Base-by-base conservation (phyloP, 1,140 invertebrate genomes). In the Hypsibius dujardini region DNA sequence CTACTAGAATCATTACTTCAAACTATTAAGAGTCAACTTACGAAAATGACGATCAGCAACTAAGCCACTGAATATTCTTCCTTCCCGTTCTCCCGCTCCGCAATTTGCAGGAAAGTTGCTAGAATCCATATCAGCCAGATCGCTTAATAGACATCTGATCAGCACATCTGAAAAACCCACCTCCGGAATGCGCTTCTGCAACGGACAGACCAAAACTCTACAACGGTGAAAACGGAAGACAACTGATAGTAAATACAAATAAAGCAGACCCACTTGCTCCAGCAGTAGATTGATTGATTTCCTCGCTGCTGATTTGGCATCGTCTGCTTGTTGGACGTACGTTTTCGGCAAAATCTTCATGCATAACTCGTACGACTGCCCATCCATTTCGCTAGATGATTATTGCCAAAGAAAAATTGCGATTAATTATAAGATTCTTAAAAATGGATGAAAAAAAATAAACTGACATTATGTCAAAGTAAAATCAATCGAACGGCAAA, bases 1-100 rank as follows among this genome's bases (percentile, higher is more conserved):
- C 28, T 28, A 28, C 28, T 28, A 28, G 28, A 28, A 28, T 28
- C 28, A 28, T 28, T 28, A 28, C 28, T 28, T 28, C 28, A 28
- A 28, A 28, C 28, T 28, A 28, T 28, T 28, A 28, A 28, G 28
- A 28, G 28, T 28, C 28, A 28, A 28, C 28, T 28, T 83, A 70
- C 86, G 74, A 75, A 79, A 87, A 75, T 90, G 86, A 70, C 87
- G 79, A 70, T 82, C 81, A 12, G 82, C 81, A 1, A 90, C 88
- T 47, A 90, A 80, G 72, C 80, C 83, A 76, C 77, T 71, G 85
- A 86, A 71, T 80, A 83, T 75, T 72, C 88, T 80, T 15, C 85
- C 87, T 78, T 91, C 89, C 56, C 89, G 79, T 80, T 91, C 89
- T 1, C 89, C 89, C 50, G 90, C 83, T 46, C 89, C 88, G 78